Conservation (phyloP, 2,888 invertebrate species). For the Tetanocera ferruginea region DNA sequence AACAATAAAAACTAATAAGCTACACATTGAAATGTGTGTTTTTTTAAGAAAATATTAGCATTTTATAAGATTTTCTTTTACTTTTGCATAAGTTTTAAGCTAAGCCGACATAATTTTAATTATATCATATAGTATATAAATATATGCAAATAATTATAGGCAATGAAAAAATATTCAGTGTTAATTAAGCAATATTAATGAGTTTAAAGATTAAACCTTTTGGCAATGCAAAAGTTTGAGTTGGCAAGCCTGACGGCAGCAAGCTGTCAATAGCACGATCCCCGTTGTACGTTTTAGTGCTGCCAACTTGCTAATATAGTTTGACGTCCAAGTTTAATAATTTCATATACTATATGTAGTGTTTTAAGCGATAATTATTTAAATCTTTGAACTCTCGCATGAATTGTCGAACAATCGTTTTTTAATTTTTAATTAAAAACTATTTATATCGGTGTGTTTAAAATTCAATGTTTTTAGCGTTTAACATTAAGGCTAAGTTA, state of each 20-base stretch:
- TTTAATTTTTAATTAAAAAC: slow-evolving; percentile 17
- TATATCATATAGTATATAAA: background rate
- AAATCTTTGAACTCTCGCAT: slow-evolving; percentile 45
- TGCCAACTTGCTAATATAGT: background rate
- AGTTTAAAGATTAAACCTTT: slow-evolving; percentile 37
- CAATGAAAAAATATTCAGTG: slow-evolving; percentile 53
- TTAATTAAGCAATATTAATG: slow-evolving; percentile 67
- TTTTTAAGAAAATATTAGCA: background rate
- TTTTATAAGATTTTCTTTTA: slow-evolving; percentile 24
- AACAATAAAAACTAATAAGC: background rate
- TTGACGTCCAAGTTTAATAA: background rate
- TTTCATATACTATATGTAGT: background rate
- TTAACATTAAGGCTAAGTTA: too few species aligned
- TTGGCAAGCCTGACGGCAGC: background rate
- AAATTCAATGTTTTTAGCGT: background rate
- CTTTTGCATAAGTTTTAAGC: slow-evolving; percentile 35
- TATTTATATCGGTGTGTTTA: background rate
- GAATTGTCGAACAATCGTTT: slow-evolving; percentile 67
- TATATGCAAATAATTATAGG: slow-evolving; percentile 38
- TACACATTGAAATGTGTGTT: background rate
- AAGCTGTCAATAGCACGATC: too few species aligned
- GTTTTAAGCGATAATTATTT: background rate
- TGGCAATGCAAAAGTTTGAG: background rate
- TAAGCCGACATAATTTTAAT: background rate
- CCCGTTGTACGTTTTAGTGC: too few species aligned